phyloP scores from a whole-genome alignment of 2,797 vertebrate genomes.

The Tamandua tetradactyla region DNA sequence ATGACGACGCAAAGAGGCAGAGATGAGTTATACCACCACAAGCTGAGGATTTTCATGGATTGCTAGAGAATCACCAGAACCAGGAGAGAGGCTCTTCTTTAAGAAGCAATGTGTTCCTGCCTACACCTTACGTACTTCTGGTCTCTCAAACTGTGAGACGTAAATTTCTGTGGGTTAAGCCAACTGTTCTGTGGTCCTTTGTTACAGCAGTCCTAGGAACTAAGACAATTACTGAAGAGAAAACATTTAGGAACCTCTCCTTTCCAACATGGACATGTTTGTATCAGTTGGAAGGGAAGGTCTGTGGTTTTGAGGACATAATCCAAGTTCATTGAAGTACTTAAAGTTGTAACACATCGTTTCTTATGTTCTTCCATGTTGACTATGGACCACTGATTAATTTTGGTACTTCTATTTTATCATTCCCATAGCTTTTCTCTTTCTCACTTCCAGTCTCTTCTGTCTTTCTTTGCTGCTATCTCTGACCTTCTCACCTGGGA shows the following conservation, averaged over 20 bases:
- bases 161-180: no score
- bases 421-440: background rate
- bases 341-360: background rate
- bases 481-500: background rate
- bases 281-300: background rate
- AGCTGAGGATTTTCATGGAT: no score
- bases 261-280: background rate
- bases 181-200: no score
- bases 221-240: background rate
- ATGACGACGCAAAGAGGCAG: no score
- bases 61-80: no score
- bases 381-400: background rate
- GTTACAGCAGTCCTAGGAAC: no score
- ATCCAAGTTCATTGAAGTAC: background rate
- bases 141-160: no score
- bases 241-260: background rate
- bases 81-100: no score
- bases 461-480: background rate
- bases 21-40: no score
- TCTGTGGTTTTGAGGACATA: background rate
- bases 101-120: no score
- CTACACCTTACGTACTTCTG: no score
- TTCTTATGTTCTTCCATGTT: background rate
- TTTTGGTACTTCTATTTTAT: background rate
- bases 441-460: background rate